Evolutionary conservation across 1,140 invertebrate genomes (phyloP).

Genomic region (Diplogasteroides magnus): DNA sequence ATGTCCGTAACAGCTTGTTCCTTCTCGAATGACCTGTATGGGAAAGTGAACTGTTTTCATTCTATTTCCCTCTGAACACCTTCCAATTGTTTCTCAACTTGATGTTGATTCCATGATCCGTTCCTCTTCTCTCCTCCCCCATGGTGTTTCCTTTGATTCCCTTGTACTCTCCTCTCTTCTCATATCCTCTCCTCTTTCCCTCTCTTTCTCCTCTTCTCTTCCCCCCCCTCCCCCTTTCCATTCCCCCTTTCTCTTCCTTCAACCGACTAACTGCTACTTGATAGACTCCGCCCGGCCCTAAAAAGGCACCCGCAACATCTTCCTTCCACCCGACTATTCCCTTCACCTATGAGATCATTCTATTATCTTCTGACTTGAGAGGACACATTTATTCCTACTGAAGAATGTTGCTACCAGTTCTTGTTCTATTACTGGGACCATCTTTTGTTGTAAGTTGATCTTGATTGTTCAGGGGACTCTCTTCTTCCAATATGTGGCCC

Average conservation of each 20-base stretch:
- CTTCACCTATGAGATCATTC: not conserved
- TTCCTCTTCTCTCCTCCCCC: conserved; percentile 5
- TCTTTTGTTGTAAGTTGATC: conserved; percentile 31
- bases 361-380: not conserved
- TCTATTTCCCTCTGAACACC: not conserved
- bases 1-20: not conserved
- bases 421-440: conserved; percentile 10
- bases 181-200: not conserved
- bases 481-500: conserved; percentile 55
- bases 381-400: conserved; percentile 4
- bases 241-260: not conserved
- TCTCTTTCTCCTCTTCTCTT: not conserved
- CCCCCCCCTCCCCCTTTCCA: conserved; percentile 9
- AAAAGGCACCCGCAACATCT: not conserved
- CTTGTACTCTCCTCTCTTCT: conserved; percentile 2
- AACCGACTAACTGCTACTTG: too few relatives aligned
- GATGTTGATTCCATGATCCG: not conserved
- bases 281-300: too few relatives aligned
- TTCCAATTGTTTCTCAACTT: not conserved
- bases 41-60: conserved; percentile 10
- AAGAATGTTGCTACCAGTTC: conserved; percentile 4
- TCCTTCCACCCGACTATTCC: not conserved
- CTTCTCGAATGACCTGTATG: too few relatives aligned
- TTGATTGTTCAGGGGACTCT: conserved; percentile 47
- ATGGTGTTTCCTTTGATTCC: conserved; percentile 12